Conservation (phyloP, 2,797 vertebrate species). For the Caiman crocodilus region DNA sequence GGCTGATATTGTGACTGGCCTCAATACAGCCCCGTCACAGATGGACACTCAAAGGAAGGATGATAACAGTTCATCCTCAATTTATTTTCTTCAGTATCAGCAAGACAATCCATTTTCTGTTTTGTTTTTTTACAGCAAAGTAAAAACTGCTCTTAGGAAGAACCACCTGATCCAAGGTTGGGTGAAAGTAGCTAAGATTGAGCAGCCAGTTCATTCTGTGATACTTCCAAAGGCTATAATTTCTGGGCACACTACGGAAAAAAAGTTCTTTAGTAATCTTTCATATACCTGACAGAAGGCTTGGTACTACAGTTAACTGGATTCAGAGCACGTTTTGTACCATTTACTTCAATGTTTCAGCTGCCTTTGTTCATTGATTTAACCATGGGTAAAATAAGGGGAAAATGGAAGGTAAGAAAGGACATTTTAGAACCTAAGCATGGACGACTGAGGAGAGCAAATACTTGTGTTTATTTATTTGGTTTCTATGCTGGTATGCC, state of each 20-base stretch:
- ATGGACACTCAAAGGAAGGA: too few species aligned
- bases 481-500: background rate
- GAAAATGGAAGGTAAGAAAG: background rate
- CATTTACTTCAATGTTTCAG: background rate
- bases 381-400: background rate
- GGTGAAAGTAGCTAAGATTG: background rate
- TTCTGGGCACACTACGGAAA: background rate
- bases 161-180: background rate
- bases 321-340: conserved; percentile 7
- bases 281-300: background rate
- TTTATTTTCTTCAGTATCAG: too few species aligned
- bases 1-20: too few species aligned
- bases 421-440: background rate
- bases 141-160: background rate
- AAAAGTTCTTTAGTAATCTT: background rate
- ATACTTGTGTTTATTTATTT: background rate
- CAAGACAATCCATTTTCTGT: too few species aligned
- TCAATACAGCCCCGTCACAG: too few species aligned
- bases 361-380: background rate
- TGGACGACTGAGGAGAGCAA: background rate
- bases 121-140: too few species aligned
- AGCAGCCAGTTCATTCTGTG: background rate
- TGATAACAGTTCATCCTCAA: too few species aligned
- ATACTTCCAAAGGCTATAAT: background rate
- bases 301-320: background rate